Evolutionary conservation across 2,113 vertebrate genomes (phyloP), one percentile per base, ranked within the genome.

Genomic region (Alectura lathami): DNA sequence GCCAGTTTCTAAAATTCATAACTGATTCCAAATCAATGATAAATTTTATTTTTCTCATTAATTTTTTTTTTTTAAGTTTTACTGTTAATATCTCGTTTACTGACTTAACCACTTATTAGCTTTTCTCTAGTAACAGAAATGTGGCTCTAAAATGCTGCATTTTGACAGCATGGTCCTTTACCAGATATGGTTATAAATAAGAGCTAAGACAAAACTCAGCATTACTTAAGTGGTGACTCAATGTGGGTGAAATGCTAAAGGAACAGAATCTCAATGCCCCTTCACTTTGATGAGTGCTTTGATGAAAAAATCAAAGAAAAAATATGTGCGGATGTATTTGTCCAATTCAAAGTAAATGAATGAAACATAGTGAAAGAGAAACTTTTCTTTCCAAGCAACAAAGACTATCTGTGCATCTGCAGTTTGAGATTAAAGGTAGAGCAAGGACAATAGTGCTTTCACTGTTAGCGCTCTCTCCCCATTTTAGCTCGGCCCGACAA

Each of bases 221-320:
- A 42, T 66, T 89, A 62, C 24, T 95, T 78, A 83, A 27, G 64
- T 60, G 53, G n/a, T 89, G 91, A 94, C 68, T 86, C 56, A 94
- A 34, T 86, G 67, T 34, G 54, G 56, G 11, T 75, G 72, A 96
- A 92, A 88, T 92, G 51, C n/a, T 91, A 78, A 92, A 64, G 48
- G 68, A 85, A 91, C 27, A 57, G 18, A 83, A 93, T 45, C 86
- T 95, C 95, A 95, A 64, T 70, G 51, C 23, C 21, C 60, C 56
- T 87, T 93, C 74, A 26, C 88, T 96, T 88, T 89, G n/a, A 90
- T 83, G 51, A 84, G 29, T 84, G 17, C 88, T 94, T 94, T 93
- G 83, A 82, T 74, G 83, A 86, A 94, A 86, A 87, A 74, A 22
- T 83, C 62, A 23, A 30, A 57, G 15, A 40, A 50, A 86, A 68